phyloP scores from a whole-genome alignment of 2,888 invertebrate genomes.

The Smittia sp. region DNA sequence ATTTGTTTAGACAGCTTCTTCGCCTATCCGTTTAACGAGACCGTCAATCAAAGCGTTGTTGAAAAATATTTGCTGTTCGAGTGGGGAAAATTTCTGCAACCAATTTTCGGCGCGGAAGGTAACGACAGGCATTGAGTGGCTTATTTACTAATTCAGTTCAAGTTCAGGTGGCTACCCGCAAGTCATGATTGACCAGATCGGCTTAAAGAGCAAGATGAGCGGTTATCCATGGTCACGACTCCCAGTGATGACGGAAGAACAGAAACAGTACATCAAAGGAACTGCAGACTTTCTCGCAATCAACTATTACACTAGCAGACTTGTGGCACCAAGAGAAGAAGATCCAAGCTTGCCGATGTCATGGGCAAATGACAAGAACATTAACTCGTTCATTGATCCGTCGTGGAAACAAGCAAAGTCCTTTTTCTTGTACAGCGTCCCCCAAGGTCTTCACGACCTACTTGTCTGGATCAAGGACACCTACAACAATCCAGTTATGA shows the following conservation, averaged over 20 bases:
- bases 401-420: slow-evolving; percentile 8
- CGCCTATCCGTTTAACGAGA: slow-evolving; percentile 45
- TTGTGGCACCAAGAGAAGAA: slow-evolving; percentile 43
- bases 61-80: slow-evolving; percentile 47
- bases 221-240: slow-evolving; percentile 48
- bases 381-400: too few relatives aligned
- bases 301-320: slow-evolving; percentile 42
- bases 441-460: slow-evolving; percentile 56
- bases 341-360: too few relatives aligned
- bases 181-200: slow-evolving; percentile 47
- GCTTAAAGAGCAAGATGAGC: slow-evolving; percentile 47
- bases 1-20: slow-evolving; percentile 47
- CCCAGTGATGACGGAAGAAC: slow-evolving; percentile 41
- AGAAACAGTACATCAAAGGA: background rate
- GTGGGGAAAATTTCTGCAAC: slow-evolving; percentile 49
- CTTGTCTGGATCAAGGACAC: slow-evolving; percentile 57
- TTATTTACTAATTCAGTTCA: too few relatives aligned
- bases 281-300: slow-evolving; percentile 35
- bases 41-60: slow-evolving; percentile 42
- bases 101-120: slow-evolving; percentile 46
- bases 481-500: slow-evolving; percentile 55
- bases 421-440: slow-evolving; percentile 46
- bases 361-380: background rate
- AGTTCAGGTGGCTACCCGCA: slow-evolving; percentile 48
- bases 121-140: too few relatives aligned